phyloP scores from a whole-genome alignment of 2,113 vertebrate genomes.

The Corythoichthys intestinalis region DNA sequence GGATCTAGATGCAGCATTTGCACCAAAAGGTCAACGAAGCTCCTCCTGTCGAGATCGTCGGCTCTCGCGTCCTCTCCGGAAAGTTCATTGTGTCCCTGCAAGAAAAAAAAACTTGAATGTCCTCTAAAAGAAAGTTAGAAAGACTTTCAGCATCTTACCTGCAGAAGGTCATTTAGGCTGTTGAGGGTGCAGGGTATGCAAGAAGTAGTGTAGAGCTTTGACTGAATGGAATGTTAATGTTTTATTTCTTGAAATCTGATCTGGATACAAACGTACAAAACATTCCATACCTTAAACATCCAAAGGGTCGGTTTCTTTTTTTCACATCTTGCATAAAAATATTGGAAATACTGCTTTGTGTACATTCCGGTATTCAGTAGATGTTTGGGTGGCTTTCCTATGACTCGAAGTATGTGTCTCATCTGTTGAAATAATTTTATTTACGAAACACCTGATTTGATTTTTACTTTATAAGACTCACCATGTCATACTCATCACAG shows the following conservation, averaged over 20 bases:
- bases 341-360: neutral
- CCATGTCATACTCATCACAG: constrained; percentile 10
- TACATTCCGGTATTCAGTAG: neutral
- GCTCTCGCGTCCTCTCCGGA: constrained; percentile 2
- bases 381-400: constrained; percentile 1
- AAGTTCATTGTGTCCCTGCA: neutral
- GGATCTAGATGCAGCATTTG: constrained; percentile 11
- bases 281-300: constrained; percentile 7
- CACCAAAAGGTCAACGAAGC: constrained; percentile 3
- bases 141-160: neutral
- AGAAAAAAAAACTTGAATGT: neutral
- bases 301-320: neutral
- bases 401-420: constrained; percentile 7
- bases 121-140: neutral
- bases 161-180: neutral
- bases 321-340: neutral
- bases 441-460: neutral
- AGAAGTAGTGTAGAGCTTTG: neutral
- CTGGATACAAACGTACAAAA: neutral
- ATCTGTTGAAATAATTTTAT: neutral
- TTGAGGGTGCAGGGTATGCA: constrained; percentile 3
- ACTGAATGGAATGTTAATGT: neutral
- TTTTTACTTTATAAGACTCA: neutral
- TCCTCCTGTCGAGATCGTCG: neutral
- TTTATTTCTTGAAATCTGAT: neutral